A percentile compares a stretch with the other conserved stretches of the same genome.
These are phyloP conservation scores for Drosophila kurseongensis DNA, from an alignment of 1,140 invertebrate genomes.

Conservation along the genomic window DNA sequence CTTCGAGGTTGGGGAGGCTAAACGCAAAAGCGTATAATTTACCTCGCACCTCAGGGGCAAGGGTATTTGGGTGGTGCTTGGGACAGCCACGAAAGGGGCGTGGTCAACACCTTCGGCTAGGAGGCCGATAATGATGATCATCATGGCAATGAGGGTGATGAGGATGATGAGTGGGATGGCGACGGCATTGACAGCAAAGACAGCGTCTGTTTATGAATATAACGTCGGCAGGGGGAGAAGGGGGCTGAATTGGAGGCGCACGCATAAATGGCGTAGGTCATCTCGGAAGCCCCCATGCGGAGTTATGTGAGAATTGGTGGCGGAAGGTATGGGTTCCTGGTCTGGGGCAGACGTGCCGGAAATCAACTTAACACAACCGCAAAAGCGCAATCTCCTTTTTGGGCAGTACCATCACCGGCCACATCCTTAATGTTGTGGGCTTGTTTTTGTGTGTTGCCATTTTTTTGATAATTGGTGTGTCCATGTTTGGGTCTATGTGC, in stretches of 20 bases:
- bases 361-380: conserved; percentile 78
- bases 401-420: neutral
- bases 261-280: conserved; percentile 65
- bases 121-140: conserved; percentile 11
- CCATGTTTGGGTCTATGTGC: conserved; percentile 23
- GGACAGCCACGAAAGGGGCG: conserved; percentile 6
- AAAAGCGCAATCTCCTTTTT: conserved; percentile 72
- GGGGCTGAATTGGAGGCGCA: conserved; percentile 22
- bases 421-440: conserved; percentile 6
- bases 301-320: conserved; percentile 3
- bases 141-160: conserved; percentile 11
- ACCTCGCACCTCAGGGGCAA: conserved; percentile 47
- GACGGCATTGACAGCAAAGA: conserved; percentile 50
- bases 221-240: conserved; percentile 17
- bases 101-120: conserved; percentile 4
- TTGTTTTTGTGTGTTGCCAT: conserved; percentile 49
- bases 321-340: neutral
- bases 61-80: conserved; percentile 12
- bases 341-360: conserved; percentile 62
- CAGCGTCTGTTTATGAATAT: conserved; percentile 65
- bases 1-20: conserved; percentile 61
- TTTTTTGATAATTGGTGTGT: conserved; percentile 67
- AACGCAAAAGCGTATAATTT: conserved; percentile 77
- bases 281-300: conserved; percentile 43
- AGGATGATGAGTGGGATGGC: conserved; percentile 3